Percentiles rank a stretch among this genome's conserved stretches.
Evolutionary conservation across 2,113 vertebrate species (phyloP).

Genomic region (Melanerpes formicivorus): DNA sequence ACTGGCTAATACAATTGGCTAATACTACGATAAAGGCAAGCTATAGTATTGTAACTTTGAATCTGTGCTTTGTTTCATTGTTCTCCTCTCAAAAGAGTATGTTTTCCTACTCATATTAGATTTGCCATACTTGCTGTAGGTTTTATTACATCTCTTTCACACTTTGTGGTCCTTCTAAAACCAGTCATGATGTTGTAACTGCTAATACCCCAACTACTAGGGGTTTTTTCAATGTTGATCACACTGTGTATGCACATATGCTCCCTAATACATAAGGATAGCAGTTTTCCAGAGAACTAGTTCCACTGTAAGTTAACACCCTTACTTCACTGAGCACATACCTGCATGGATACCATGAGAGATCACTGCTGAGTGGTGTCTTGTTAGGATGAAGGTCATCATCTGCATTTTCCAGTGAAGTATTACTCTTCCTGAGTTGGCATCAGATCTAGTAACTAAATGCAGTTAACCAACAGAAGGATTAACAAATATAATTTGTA

Average conservation of each 20-base stretch:
- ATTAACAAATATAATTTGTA: not conserved
- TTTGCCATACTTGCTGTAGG: not conserved
- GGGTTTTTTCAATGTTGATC: not conserved
- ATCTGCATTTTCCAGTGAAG: not conserved
- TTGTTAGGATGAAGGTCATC: not conserved
- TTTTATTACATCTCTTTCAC: not conserved
- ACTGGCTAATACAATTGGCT: not conserved
- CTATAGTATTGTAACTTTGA: not conserved
- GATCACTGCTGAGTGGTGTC: not conserved
- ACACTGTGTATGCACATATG: accelerated
- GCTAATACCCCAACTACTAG: not conserved
- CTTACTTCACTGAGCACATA: not conserved
- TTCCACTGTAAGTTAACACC: not conserved
- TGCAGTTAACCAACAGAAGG: not conserved
- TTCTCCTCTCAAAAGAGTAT: not conserved
- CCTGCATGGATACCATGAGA: not conserved
- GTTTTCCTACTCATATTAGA: not conserved
- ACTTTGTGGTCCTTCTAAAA: not conserved
- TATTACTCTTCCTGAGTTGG: not conserved
- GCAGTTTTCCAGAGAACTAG: not conserved
- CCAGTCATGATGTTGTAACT: not conserved
- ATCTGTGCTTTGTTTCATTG: not conserved
- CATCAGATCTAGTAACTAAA: not conserved
- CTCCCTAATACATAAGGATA: not conserved
- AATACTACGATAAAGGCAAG: not conserved